Evolutionary conservation across 2,797 vertebrate genomes (phyloP).

Genomic region (Anguilla megastoma): DNA sequence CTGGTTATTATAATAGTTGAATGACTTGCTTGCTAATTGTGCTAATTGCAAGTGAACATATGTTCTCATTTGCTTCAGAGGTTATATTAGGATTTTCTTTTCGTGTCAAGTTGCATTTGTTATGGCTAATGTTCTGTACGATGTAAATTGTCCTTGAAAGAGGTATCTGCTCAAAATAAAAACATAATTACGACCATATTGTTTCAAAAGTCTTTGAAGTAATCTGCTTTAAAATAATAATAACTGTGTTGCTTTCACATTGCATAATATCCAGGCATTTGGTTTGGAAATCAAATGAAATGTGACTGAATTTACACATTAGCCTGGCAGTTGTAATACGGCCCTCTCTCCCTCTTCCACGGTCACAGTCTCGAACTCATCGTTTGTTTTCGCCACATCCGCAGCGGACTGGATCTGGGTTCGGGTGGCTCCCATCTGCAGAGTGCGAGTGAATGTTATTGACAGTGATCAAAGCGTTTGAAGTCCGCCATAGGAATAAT

Average conservation of each 20-base stretch:
- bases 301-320: not conserved
- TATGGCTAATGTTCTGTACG: not conserved
- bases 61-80: not conserved
- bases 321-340: not conserved
- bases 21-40: not conserved
- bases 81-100: not conserved
- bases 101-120: not conserved
- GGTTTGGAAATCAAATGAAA: not conserved
- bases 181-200: not conserved
- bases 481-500: slow-evolving; percentile 14
- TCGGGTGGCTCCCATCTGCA: not conserved
- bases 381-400: not conserved
- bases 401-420: not conserved
- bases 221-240: not conserved
- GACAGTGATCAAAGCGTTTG: not conserved
- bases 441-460: slow-evolving; percentile 43
- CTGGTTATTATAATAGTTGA: no score
- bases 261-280: not conserved
- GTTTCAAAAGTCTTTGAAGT: not conserved
- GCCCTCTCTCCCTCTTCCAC: not conserved
- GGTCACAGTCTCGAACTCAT: not conserved
- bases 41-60: not conserved
- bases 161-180: not conserved
- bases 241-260: not conserved
- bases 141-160: not conserved